Evolutionary conservation across 2,888 invertebrate genomes (phyloP), one percentile per base, ranked within the genome.

Genomic region (Halictus ligatus): DNA sequence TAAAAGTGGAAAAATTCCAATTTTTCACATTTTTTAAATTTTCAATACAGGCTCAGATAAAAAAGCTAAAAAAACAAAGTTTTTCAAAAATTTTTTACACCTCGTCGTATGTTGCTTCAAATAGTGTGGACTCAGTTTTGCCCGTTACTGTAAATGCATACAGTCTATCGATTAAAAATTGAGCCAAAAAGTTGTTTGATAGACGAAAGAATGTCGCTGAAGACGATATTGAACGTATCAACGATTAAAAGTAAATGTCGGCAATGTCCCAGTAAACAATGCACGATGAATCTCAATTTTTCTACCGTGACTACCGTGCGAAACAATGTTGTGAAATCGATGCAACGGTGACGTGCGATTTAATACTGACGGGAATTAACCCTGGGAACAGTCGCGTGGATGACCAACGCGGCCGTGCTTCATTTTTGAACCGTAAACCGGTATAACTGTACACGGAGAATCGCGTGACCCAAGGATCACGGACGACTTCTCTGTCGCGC

Each of bases 401-500:
- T 54, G 54, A 54, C 54, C 25, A 25, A 60, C 67, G 21, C 18
- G 67, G 15, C 29, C n/a, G 54, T 60, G 75, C 76, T 80, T 85
- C 83, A 80, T 88, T 81, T 88, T 81, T 76, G 72, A 86, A 85
- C 85, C 75, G 46, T 21, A 82, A 88, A 89, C 90, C 86, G 82
- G 90, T 90, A 85, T 87, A 87, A 87, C 87, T 87, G 87, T 87
- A 86, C 87, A 7, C 72, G 67, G 71, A 75, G 87, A 87, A 82
- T 86, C 87, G 87, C 83, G 86, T 86, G 83, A 87, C 78, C 87
- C 77, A 86, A 80, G 83, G 87, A 69, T 80, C 86, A 86, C 64
- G 80, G 82, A 77, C 35, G 79, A 80, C 79, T 77, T 80, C 80
- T 87, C 73, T 58, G 76, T 80, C 86, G 67, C 67, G 43, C 54